Percentiles rank a stretch among this genome's conserved stretches.
phyloP scores from a whole-genome alignment of 2,888 invertebrate species.

The Girardia tigrina region DNA sequence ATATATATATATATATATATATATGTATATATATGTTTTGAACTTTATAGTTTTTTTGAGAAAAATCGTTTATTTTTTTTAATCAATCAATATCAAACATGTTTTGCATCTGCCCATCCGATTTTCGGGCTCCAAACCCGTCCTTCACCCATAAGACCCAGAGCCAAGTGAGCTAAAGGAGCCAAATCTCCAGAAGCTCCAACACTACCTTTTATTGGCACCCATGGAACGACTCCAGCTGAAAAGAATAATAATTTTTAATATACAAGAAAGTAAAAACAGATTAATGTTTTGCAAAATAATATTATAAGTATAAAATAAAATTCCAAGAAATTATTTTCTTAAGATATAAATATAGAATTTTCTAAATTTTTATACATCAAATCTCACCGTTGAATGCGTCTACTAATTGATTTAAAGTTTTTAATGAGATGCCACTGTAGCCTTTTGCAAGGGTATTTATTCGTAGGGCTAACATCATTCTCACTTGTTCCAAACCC shows the following conservation, averaged over 20 bases:
- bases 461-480: constrained; percentile 58
- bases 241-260: too few species aligned
- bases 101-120: constrained; percentile 57
- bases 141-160: constrained; percentile 60
- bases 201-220: constrained; percentile 60
- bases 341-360: too few species aligned
- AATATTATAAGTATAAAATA: not conserved
- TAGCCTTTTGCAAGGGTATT: constrained; percentile 60
- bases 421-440: constrained; percentile 57
- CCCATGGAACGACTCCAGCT: constrained; percentile 58
- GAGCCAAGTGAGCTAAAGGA: constrained; percentile 58
- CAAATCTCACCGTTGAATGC: constrained; percentile 60
- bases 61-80: too few species aligned
- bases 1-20: too few species aligned
- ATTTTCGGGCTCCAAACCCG: constrained; percentile 59
- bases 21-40: not conserved
- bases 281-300: too few species aligned
- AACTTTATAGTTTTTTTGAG: not conserved
- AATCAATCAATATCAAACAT: constrained; percentile 50
- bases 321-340: too few species aligned
- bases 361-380: too few species aligned
- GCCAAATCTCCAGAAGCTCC: constrained; percentile 61
- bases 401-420: constrained; percentile 55
- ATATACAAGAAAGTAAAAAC: too few species aligned
- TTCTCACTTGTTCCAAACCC: constrained; percentile 55